Evolutionary conservation across 2,113 vertebrate genomes (phyloP), one percentile per base, ranked within the genome.

Genomic region (Todiramphus saurophagus): DNA sequence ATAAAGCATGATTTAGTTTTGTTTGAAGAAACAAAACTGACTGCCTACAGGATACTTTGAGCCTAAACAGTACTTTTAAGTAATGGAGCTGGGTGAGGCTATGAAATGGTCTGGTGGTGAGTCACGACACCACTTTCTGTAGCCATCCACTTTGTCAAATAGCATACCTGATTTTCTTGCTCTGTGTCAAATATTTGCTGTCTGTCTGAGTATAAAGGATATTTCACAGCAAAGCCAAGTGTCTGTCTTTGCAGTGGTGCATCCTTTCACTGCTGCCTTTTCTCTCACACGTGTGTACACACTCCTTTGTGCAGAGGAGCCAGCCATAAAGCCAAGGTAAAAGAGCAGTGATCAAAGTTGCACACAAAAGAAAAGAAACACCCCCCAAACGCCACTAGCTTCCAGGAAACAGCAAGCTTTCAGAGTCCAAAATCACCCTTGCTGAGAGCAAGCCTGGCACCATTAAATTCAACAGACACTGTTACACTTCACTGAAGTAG

Each of bases 171-270:
- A 74, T 87, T 76, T 92, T 79, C 96, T 60, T 73, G 68, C 68
- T 91, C 74, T 30, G 90, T 41, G 83, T 96, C 94, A 97, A 98
- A 97, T 98, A 98, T 98, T 98, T 98, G 96, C 97, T 93, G 97
- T 97, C 98, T 98, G 98, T 97, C 97, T 98, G 95, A 94, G 70
- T 16, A 59, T 37, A 93, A 81, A 81, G 84, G 86, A 8, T 80
- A 76, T 82, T 96, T 89, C 86, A 43, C 30, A 94, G 96, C n/a
- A 53, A 85, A 81, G 28, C 78, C 76, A 83, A 77, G 50, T 7
- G 39, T 39, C 70, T 78, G 48, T 43, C 84, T 93, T 94, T 89
- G 72, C n/a, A 73, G 73, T 1, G 24, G 56, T 11, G 39, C 77
- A 35, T 79, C 92, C 67, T 83, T 89, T 82, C 51, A 3, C 51